phyloP scores from a whole-genome alignment of 2,888 invertebrate species.

The Neuroscelio doddi region DNA sequence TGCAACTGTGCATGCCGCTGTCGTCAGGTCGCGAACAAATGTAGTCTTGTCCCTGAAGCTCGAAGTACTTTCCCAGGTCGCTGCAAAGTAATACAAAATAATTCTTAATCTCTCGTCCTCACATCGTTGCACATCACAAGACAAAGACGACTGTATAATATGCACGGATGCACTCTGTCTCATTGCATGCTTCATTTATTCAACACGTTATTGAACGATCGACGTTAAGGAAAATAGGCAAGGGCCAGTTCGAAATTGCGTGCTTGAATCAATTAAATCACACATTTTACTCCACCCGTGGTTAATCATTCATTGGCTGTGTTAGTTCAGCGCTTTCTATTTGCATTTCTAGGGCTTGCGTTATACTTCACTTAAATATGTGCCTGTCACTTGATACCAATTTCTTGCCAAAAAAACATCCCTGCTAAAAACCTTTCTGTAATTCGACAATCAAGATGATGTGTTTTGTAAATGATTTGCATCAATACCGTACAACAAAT shows the following conservation, averaged over 20 bases:
- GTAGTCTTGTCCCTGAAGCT: slow-evolving; percentile 94
- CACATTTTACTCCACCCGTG: slow-evolving; percentile 30
- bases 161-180: slow-evolving; percentile 59
- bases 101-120: slow-evolving; percentile 11
- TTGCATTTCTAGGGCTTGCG: slow-evolving; percentile 11
- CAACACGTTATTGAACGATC: slow-evolving; percentile 48
- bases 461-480: no score
- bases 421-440: no score
- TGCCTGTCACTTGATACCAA: not conserved
- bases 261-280: slow-evolving; percentile 45
- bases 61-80: slow-evolving; percentile 86
- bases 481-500: no score
- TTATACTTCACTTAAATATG: not conserved
- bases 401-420: not conserved
- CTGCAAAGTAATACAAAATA: slow-evolving; percentile 69
- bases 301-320: slow-evolving; percentile 21
- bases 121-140: slow-evolving; percentile 39
- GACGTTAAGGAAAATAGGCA: slow-evolving; percentile 48
- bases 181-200: slow-evolving; percentile 58
- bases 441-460: no score
- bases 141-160: slow-evolving; percentile 51
- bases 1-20: slow-evolving; percentile 95
- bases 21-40: slow-evolving; percentile 95
- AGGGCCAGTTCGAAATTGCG: slow-evolving; percentile 45
- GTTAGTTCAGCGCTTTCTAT: slow-evolving; percentile 24